Evolutionary conservation across 2,888 invertebrate genomes (phyloP).

Genomic region (Chaetogeoica ovagalla): DNA sequence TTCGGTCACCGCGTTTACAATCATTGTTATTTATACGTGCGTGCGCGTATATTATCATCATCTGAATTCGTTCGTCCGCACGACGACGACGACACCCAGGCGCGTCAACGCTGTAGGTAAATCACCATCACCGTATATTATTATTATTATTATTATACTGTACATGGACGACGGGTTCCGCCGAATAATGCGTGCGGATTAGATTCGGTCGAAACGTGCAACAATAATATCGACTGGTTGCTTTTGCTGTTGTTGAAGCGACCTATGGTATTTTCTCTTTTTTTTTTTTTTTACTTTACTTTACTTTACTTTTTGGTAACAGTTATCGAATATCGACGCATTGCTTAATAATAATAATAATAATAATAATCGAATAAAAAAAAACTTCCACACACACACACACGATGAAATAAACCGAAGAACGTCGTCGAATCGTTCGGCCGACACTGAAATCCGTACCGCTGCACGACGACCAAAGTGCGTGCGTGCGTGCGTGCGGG

Average conservation of each 20-base stretch:
- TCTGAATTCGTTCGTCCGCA: no score
- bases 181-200: neutral
- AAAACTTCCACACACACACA: no score
- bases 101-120: constrained; percentile 44
- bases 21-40: constrained; percentile 27
- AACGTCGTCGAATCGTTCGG: constrained; percentile 1
- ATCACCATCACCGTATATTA: neutral
- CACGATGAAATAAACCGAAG: neutral
- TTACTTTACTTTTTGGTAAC: neutral
- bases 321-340: neutral
- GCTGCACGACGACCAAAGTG: constrained; percentile 1
- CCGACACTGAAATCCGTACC: constrained; percentile 30
- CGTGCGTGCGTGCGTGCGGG: neutral
- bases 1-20: neutral
- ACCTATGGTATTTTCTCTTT: neutral
- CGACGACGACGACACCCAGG: neutral
- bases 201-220: constrained; percentile 25
- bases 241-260: no score
- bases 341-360: no score
- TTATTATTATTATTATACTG: neutral
- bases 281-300: neutral
- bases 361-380: no score
- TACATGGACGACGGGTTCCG: neutral
- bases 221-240: neutral
- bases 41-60: neutral